Percentiles rank a stretch among this genome's conserved stretches.
phyloP scores from a whole-genome alignment of 2,113 vertebrate species.

The Larimichthys polyactis region DNA sequence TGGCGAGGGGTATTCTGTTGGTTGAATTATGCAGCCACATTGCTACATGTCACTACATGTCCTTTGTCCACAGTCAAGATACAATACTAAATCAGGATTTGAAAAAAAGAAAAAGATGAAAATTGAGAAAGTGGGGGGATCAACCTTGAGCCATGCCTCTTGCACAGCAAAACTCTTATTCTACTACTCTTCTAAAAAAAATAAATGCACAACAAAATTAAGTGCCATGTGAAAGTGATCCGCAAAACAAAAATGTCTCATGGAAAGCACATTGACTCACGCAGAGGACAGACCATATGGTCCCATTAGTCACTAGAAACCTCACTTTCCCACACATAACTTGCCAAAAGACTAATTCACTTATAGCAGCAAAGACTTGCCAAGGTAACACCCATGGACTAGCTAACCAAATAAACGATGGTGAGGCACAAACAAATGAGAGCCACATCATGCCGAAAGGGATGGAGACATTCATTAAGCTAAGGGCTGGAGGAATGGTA shows the following conservation, averaged over 20 bases:
- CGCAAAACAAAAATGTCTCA: not conserved
- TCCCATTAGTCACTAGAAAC: conserved; percentile 19
- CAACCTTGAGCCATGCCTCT: not conserved
- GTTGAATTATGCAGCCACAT: no score
- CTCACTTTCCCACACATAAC: conserved; percentile 3
- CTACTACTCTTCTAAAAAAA: not conserved
- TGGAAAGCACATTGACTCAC: not conserved
- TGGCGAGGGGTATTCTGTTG: no score
- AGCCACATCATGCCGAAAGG: conserved; percentile 16
- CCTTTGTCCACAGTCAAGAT: not conserved
- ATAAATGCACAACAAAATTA: not conserved
- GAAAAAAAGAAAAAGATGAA: not conserved
- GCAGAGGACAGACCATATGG: not conserved
- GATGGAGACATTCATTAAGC: conserved; percentile 61
- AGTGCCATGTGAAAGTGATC: not conserved
- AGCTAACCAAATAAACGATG: conserved; percentile 58
- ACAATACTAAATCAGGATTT: not conserved
- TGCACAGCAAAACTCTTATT: not conserved
- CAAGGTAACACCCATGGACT: conserved; percentile 63
- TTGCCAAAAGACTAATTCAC: conserved; percentile 62
- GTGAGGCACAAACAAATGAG: conserved; percentile 55
- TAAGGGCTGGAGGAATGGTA: conserved; percentile 29
- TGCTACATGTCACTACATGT: not conserved
- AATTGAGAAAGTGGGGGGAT: not conserved
- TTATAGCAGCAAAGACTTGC: conserved; percentile 48